Conservation (phyloP, 2,888 invertebrate genomes). For the Leptinotarsa rubiginosa region DNA sequence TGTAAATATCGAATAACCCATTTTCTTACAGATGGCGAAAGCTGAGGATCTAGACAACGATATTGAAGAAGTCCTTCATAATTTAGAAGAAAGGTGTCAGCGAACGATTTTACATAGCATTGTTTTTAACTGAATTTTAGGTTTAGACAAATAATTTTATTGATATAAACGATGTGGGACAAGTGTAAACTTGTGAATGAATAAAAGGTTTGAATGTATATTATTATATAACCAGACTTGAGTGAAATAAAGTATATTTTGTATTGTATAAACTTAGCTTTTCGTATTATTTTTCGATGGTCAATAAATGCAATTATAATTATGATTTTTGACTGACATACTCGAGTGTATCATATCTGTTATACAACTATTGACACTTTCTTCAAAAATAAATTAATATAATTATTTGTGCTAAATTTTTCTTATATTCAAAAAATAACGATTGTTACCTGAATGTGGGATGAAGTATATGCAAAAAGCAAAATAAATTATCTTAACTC, state of each 20-base stretch:
- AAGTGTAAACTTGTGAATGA: neutral
- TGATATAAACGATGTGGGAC: constrained; percentile 4
- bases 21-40: constrained; percentile 78
- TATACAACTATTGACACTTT: too few relatives aligned
- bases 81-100: constrained; percentile 90
- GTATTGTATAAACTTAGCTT: constrained; percentile 19
- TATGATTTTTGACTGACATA: neutral
- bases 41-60: constrained; percentile 96
- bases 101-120: constrained; percentile 93
- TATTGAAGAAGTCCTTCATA: constrained; percentile 94
- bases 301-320: neutral
- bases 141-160: neutral
- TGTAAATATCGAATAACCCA: neutral
- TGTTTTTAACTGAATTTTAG: constrained; percentile 84
- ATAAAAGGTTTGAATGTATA: neutral
- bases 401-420: too few relatives aligned
- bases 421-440: too few relatives aligned
- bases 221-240: neutral
- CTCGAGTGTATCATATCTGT: neutral
- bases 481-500: too few relatives aligned
- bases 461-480: too few relatives aligned
- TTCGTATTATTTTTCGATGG: neutral
- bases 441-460: too few relatives aligned
- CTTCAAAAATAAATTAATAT: too few relatives aligned
- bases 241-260: constrained; percentile 23